Evolutionary conservation across 2,888 invertebrate genomes (phyloP), one percentile per base, ranked within the genome.

Genomic region (Orthosia gothica): DNA sequence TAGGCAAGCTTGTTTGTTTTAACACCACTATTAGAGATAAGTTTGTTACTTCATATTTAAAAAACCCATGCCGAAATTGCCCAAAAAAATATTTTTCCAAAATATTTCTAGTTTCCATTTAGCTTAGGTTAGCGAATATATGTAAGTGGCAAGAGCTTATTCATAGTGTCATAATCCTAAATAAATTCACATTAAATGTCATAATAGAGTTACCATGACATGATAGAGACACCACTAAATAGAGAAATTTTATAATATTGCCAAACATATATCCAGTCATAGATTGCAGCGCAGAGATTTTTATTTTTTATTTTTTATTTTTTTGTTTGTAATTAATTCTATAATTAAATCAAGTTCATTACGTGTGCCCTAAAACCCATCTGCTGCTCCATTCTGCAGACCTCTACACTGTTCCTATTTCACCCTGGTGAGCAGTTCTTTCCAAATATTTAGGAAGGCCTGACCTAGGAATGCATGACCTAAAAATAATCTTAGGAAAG

Each of bases 1-100:
- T 59, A 47, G n/a, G 11, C 23, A 32, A 58, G 3, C 45, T 70
- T 52, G 12, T 70, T 58, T 52, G 45, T 49, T 52, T 18, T 67
- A 15, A 20, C 7, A 57, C 13, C 18, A 18, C 2, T 75, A 7
- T 73, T 23, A 11, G 5, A 40, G 16, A 74, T 26, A 65, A 12
- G 16, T 5, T 16, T 49, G 47, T 54, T 54, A n/a, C 18, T 23
- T 47, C 12, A 13, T 23, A 4, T 69, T 32, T 23, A 23, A 59
- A 23, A 59, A 18, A 2, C 5, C 15, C 12, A 59, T 32, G 3
- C 0, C 4, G 18, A 52, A 45, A 20, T 15, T 47, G 11, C 18
- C 18, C 2, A 23, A 7, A 11, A 52, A 40, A 45, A 47, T 9
- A 20, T 12, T 32, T 32, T 20, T 47, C 23, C 4, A 15, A 64